A percentile compares a stretch with the other conserved stretches of the same genome.
Conservation (phyloP, 2,888 invertebrate genomes). For the Crematogaster levior region DNA sequence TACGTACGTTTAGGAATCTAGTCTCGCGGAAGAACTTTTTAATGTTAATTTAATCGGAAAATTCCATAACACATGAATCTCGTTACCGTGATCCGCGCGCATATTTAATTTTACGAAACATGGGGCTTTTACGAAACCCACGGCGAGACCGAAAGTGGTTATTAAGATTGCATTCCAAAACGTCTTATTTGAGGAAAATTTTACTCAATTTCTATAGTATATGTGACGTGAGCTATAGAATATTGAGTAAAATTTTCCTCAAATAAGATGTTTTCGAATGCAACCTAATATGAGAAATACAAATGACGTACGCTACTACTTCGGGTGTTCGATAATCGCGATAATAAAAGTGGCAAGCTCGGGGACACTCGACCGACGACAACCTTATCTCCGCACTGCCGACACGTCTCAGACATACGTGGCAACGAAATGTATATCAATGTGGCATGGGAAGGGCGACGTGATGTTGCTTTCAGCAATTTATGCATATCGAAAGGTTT, state of each 20-base stretch:
- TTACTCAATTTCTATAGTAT: too few relatives aligned
- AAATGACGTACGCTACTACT: slow-evolving; percentile 3
- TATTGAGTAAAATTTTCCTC: too few relatives aligned
- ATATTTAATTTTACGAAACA: neutral
- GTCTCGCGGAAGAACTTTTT: neutral
- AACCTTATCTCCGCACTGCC: slow-evolving; percentile 57
- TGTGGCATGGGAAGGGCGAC: slow-evolving; percentile 53
- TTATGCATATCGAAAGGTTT: slow-evolving; percentile 59
- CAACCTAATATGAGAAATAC: too few relatives aligned
- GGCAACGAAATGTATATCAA: slow-evolving; percentile 61
- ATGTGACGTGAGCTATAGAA: too few relatives aligned
- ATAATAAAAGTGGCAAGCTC: slow-evolving; percentile 57
- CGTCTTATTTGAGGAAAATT: too few relatives aligned
- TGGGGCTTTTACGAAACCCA: too few relatives aligned
- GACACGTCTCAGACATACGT: slow-evolving; percentile 61
- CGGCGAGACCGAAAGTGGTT: neutral
- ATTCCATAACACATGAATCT: neutral
- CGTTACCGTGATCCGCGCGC: neutral
- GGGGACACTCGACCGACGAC: neutral
- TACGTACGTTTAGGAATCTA: neutral
- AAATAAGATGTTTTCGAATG: too few relatives aligned
- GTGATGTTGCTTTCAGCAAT: slow-evolving; percentile 47
- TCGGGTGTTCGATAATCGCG: slow-evolving; percentile 48
- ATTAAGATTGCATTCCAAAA: neutral
- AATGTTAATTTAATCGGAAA: neutral